A percentile compares a stretch with the other conserved stretches of the same genome.
Conservation (phyloP, 2,888 invertebrate species). For the Diadegma fenestrale region DNA sequence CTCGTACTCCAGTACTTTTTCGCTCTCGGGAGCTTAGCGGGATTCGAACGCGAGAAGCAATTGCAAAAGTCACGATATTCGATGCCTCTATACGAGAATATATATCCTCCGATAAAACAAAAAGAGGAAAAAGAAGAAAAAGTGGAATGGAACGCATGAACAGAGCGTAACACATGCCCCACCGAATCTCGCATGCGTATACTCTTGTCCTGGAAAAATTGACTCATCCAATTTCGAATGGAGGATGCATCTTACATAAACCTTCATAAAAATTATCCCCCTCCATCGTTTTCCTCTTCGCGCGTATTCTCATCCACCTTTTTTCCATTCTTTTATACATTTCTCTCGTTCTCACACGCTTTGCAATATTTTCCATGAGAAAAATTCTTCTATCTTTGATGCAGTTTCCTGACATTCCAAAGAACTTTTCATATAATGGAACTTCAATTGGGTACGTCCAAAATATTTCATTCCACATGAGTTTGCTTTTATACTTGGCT, state of each 20-base stretch:
- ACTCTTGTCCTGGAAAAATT: conserved; percentile 29
- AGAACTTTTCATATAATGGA: background rate
- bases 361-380: background rate
- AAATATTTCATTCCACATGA: background rate
- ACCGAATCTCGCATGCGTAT: conserved; percentile 5
- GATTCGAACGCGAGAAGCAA: conserved; percentile 60
- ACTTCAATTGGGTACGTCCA: background rate
- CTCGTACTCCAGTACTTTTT: conserved; percentile 9
- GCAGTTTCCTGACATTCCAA: background rate
- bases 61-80: conserved; percentile 61
- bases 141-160: conserved; percentile 12
- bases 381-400: background rate
- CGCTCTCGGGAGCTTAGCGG: conserved; percentile 46
- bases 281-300: background rate
- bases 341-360: background rate
- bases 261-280: conserved; percentile 35
- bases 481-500: background rate
- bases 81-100: conserved; percentile 45
- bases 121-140: conserved; percentile 28
- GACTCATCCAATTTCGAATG: conserved; percentile 54
- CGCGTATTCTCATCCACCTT: background rate
- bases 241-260: conserved; percentile 33
- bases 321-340: background rate
- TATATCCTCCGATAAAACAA: conserved; percentile 30
- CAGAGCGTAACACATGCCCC: conserved; percentile 1